A percentile compares a stretch with the other conserved stretches of the same genome.
phyloP scores from a whole-genome alignment of 1,140 invertebrate genomes.

The Meloidogyne exigua region DNA sequence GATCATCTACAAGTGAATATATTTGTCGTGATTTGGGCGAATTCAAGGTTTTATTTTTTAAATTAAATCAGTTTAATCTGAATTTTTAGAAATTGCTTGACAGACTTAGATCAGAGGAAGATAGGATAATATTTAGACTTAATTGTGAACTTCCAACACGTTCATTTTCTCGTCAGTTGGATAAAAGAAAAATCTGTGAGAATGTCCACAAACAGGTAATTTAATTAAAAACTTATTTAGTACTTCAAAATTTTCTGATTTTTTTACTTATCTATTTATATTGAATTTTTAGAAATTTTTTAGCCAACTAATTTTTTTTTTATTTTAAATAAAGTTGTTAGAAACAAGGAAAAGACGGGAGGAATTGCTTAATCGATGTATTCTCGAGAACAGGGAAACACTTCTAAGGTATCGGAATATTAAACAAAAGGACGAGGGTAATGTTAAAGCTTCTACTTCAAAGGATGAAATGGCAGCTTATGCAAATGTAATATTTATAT shows the following conservation, averaged over 20 bases:
- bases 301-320: not conserved
- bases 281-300: constrained; percentile 6
- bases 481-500: not conserved
- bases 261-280: too few species aligned
- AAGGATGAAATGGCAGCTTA: not conserved
- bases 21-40: constrained; percentile 24
- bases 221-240: constrained; percentile 3
- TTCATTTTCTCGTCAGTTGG: constrained; percentile 39
- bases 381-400: constrained; percentile 34
- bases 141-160: constrained; percentile 49
- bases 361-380: constrained; percentile 37
- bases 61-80: not conserved
- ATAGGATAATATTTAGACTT: constrained; percentile 41
- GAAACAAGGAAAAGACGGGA: constrained; percentile 37
- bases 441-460: not conserved
- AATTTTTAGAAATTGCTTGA: constrained; percentile 37
- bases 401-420: not conserved
- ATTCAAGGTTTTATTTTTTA: constrained; percentile 23
- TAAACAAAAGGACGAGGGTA: not conserved
- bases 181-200: constrained; percentile 43
- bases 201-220: constrained; percentile 40
- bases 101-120: constrained; percentile 34
- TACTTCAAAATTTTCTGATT: too few species aligned
- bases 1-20: not conserved
- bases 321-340: constrained; percentile 26